Evolutionary conservation across 2,113 vertebrate genomes (phyloP).

Genomic region (Podarcis cretensis): DNA sequence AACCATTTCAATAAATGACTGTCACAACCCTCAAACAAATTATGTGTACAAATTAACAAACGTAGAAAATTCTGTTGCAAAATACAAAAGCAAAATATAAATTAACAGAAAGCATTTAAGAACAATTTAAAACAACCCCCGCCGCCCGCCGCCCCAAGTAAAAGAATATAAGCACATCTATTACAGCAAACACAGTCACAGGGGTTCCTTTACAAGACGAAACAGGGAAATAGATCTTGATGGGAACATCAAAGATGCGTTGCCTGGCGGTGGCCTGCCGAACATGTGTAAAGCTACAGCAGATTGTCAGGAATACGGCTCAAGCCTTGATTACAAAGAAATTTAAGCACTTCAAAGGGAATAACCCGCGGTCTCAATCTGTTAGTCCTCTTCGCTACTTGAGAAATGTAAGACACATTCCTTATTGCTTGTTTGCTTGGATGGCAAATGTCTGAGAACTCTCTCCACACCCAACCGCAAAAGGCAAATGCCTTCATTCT

Average conservation of each 20-base stretch:
- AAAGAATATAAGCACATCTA: constrained; percentile 19
- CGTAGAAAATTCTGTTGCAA: too few relatives aligned
- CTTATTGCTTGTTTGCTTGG: neutral
- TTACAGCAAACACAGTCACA: constrained; percentile 27
- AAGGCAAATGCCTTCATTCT: constrained; percentile 43
- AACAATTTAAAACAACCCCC: too few relatives aligned
- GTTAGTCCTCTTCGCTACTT: constrained; percentile 22
- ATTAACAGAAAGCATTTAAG: too few relatives aligned
- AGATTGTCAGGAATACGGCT: constrained; percentile 27
- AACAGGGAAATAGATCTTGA: constrained; percentile 10
- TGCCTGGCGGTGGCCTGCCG: neutral
- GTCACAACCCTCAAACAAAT: too few relatives aligned
- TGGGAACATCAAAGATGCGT: constrained; percentile 31
- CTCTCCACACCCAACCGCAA: constrained; percentile 37
- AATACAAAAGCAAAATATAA: too few relatives aligned
- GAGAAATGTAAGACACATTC: constrained; percentile 45
- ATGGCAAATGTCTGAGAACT: constrained; percentile 43
- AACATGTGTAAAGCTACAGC: constrained; percentile 31
- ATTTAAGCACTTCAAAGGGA: constrained; percentile 47
- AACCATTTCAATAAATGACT: too few relatives aligned
- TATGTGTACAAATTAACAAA: too few relatives aligned
- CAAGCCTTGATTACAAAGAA: constrained; percentile 25
- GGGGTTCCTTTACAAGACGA: constrained; percentile 38
- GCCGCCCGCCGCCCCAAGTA: too few relatives aligned
- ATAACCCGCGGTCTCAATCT: constrained; percentile 22